phyloP scores from a whole-genome alignment of 2,888 invertebrate species.

The Acrobasis repandana region DNA sequence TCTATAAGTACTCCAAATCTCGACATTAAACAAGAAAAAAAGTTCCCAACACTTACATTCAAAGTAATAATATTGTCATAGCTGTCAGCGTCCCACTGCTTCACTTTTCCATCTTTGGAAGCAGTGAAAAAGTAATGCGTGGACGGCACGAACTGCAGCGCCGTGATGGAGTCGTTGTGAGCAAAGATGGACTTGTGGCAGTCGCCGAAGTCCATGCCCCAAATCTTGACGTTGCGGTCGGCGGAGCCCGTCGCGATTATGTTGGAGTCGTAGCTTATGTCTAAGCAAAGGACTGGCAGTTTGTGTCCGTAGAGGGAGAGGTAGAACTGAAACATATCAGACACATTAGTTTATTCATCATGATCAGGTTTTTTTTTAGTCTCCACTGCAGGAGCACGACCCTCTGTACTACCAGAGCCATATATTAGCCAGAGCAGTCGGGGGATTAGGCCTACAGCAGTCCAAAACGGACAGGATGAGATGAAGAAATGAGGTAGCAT shows the following conservation, averaged over 20 bases:
- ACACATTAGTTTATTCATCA: neutral
- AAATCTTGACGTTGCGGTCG: constrained; percentile 97
- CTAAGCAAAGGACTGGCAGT: constrained; percentile 95
- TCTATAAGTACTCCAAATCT: too few relatives aligned
- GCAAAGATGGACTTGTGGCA: constrained; percentile 97
- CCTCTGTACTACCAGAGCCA: too few relatives aligned
- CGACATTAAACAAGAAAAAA: too few relatives aligned
- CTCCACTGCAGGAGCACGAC: too few relatives aligned
- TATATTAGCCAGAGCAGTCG: too few relatives aligned
- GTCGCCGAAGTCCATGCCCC: constrained; percentile 99
- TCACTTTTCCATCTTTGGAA: constrained; percentile 96
- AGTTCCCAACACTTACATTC: constrained; percentile 80
- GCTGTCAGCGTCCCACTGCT: constrained; percentile 98
- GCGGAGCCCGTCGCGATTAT: constrained; percentile 97
- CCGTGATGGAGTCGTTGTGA: constrained; percentile 97
- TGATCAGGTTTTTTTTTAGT: too few relatives aligned
- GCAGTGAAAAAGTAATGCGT: constrained; percentile 97
- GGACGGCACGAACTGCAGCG: constrained; percentile 93
- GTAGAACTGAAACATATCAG: constrained; percentile 87
- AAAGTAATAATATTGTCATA: constrained; percentile 95
- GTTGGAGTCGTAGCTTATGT: constrained; percentile 94
- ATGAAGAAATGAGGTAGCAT: too few relatives aligned
- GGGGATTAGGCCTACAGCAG: too few relatives aligned
- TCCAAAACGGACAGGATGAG: too few relatives aligned
- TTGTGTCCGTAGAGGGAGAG: constrained; percentile 98